Conservation (phyloP, 2,888 invertebrate genomes). For the Stenchaetothrips biformis region DNA sequence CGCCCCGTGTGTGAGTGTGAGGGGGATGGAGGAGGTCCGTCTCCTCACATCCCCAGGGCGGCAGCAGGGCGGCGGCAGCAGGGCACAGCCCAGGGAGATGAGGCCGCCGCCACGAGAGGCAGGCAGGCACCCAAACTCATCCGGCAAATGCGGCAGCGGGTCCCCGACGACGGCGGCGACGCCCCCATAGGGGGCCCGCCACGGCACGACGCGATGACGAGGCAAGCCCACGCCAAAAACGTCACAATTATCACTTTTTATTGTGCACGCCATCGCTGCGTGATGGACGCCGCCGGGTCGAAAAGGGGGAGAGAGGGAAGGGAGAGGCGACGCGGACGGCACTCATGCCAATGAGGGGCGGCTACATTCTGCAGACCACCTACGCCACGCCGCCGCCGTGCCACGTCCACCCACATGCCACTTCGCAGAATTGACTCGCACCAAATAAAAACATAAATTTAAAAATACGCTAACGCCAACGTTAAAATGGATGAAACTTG, state of each 20-base stretch:
- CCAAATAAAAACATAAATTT: too few species aligned
- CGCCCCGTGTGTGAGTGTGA: too few species aligned
- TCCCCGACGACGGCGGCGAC: slow-evolving; percentile 43
- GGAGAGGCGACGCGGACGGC: slow-evolving; percentile 33
- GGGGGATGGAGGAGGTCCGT: too few species aligned
- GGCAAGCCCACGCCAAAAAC: background rate
- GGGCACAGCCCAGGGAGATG: slow-evolving; percentile 38
- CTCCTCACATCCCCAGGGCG: background rate
- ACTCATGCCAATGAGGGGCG: slow-evolving; percentile 29
- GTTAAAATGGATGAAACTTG: too few species aligned
- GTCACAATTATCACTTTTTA: background rate
- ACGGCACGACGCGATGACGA: background rate
- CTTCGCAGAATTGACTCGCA: too few species aligned
- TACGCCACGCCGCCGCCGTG: background rate
- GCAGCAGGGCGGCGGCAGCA: background rate
- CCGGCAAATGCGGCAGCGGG: slow-evolving; percentile 37
- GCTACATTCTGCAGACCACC: background rate
- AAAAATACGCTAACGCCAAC: too few species aligned
- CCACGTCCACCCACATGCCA: too few species aligned
- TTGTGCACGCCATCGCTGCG: background rate
- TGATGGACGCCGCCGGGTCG: background rate
- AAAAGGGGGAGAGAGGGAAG: slow-evolving; percentile 33
- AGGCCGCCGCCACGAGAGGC: slow-evolving; percentile 38
- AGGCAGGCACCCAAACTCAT: slow-evolving; percentile 36
- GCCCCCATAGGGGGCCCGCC: slow-evolving; percentile 32